Percentiles rank a stretch among this genome's conserved stretches.
These are phyloP conservation scores for Marasmarcha lunaedactyla DNA, from an alignment of 2,888 invertebrate species.

Conservation along the genomic window DNA sequence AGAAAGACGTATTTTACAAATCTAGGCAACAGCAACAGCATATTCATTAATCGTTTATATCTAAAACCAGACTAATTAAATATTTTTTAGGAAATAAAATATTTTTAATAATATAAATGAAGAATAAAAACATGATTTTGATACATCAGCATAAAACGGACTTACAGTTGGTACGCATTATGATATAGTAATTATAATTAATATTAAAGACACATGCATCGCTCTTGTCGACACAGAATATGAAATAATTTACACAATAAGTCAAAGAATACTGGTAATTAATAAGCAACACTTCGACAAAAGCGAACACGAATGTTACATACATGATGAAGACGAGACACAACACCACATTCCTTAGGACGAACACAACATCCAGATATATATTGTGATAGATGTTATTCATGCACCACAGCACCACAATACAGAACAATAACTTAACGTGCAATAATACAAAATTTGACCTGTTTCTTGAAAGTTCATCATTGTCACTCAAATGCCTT, in stretches of 20 bases:
- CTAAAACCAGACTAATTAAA: no score
- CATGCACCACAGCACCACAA: conserved; percentile 58
- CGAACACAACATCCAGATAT: conserved; percentile 27
- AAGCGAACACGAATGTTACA: conserved; percentile 41
- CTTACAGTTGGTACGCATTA: no score
- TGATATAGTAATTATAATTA: not conserved
- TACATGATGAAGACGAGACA: conserved; percentile 36
- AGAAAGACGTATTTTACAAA: no score
- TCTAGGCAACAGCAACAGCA: no score
- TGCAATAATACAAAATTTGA: no score
- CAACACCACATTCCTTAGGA: conserved; percentile 55
- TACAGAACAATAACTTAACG: conserved; percentile 17
- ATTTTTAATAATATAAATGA: no score
- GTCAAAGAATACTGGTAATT: not conserved
- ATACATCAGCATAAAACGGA: no score
- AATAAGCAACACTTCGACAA: conserved; percentile 36
- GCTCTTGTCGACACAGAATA: not conserved
- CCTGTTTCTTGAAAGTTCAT: conserved; percentile 19
- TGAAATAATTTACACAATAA: not conserved
- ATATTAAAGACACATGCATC: not conserved
- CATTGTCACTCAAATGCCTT: no score
- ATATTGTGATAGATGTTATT: conserved; percentile 64
- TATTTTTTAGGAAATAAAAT: no score
- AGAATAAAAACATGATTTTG: no score
- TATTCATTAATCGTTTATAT: no score